These are phyloP conservation scores for Cylas formicarius DNA, from an alignment of 1,140 invertebrate genomes.

Conservation along the genomic window DNA sequence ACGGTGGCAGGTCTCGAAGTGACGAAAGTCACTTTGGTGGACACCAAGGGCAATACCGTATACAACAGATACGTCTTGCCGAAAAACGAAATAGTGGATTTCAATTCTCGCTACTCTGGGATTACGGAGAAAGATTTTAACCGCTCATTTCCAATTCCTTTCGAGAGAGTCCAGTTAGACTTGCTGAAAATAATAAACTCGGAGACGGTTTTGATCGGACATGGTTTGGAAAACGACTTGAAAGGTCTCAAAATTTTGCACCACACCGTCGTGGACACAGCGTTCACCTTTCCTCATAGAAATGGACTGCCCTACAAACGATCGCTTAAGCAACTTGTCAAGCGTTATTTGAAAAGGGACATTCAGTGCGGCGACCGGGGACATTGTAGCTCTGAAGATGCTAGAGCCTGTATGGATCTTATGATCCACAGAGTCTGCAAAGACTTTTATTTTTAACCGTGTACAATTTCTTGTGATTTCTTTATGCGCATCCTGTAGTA, in stretches of 20 bases:
- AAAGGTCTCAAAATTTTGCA: conserved; percentile 81
- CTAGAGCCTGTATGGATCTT: conserved; percentile 72
- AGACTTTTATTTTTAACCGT: too few relatives aligned
- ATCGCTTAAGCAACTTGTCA: conserved; percentile 69
- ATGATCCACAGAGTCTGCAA: conserved; percentile 56
- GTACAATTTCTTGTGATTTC: too few relatives aligned
- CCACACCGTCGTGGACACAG: conserved; percentile 77
- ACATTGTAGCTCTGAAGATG: conserved; percentile 86
- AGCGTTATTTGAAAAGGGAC: conserved; percentile 59
- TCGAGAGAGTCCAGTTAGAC: conserved; percentile 77
- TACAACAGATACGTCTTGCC: conserved; percentile 78
- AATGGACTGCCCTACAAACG: conserved; percentile 67
- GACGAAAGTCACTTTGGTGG: conserved; percentile 72
- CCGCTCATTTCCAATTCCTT: conserved; percentile 47
- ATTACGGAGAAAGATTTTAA: conserved; percentile 51
- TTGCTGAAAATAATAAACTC: conserved; percentile 67
- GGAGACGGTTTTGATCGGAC: conserved; percentile 87
- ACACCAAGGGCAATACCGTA: conserved; percentile 58
- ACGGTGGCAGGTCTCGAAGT: conserved; percentile 75
- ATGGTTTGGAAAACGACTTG: conserved; percentile 90
- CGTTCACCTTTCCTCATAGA: conserved; percentile 73
- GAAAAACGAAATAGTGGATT: conserved; percentile 67
- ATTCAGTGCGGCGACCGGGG: conserved; percentile 67
- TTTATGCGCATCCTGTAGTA: too few relatives aligned
- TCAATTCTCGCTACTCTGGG: conserved; percentile 80